Base-by-base conservation (phyloP, 2,797 vertebrate genomes). In the Yasuhikotakia modesta region DNA sequence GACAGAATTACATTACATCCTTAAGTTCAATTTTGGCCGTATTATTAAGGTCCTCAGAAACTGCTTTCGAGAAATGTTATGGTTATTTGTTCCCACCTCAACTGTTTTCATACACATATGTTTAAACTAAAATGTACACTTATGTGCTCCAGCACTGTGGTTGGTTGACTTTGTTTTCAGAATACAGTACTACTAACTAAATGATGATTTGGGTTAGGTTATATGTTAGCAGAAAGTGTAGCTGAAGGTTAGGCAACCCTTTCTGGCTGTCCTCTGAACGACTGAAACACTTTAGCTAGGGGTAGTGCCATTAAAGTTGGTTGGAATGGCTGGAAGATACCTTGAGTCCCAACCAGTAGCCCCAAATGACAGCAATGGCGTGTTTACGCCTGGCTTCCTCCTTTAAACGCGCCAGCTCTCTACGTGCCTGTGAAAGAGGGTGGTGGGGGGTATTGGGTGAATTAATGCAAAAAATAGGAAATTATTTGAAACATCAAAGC, bases 341-440 rank as follows among this genome's bases (percentile, higher is more conserved):
- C 98, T 99, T 97, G 84, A 99, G 95, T 98, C 98, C 98, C 95
- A 97, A 95, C 98, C 98, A 99, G 95, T 92, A 99, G 95, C 97
- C 97, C 98, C 98, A 99, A 95, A 99, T 99, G 93, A 99, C 95
- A 90, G 96, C 97, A 83, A 98, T 96, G 80, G 98, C 97, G 86
- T 97, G 96, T 93, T 96, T 98, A 93, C 95, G 96, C 93, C 95
- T 94, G 95, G 96, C 97, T 89, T 96, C 96, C 80, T 98, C 96
- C 94, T 99, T 99, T 96, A 99, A 96, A 88, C 92, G 94, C 91
- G 95, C 96, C 95, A 99, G 94, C 84, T 98, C 96, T 95, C 96
- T 97, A 89, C 97, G 98, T 91, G 97, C 98, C 98, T 99, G 94
- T 92, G 94, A 90, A 80, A 76, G 14, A 73, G 92, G 92, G 76